These are phyloP conservation scores for Plagiodera versicolora DNA, from an alignment of 2,888 invertebrate genomes.

Conservation along the genomic window DNA sequence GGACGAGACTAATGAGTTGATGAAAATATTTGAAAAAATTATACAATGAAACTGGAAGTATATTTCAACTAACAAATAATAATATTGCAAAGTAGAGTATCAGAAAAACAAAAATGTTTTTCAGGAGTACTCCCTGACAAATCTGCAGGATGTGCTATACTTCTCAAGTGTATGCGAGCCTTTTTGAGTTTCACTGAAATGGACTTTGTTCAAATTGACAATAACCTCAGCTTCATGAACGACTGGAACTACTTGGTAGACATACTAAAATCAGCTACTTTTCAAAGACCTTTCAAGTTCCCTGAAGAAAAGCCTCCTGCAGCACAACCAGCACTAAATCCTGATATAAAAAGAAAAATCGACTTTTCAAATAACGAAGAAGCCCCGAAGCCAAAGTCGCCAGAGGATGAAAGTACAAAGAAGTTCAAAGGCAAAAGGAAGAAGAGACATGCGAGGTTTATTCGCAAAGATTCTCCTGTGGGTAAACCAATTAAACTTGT, in stretches of 20 bases:
- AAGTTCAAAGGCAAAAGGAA: too few relatives aligned
- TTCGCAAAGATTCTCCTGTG: too few relatives aligned
- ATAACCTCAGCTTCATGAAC: not conserved
- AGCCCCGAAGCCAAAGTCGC: too few relatives aligned
- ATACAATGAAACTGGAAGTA: too few relatives aligned
- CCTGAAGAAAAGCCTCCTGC: conserved; percentile 11
- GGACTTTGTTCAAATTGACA: conserved; percentile 20
- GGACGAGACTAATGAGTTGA: too few relatives aligned
- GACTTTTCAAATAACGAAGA: conserved; percentile 12
- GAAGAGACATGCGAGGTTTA: too few relatives aligned
- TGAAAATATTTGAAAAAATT: too few relatives aligned
- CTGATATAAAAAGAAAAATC: conserved; percentile 16
- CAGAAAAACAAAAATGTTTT: too few relatives aligned
- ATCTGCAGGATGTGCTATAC: conserved; percentile 17
- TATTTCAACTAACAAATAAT: too few relatives aligned
- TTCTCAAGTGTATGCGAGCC: conserved; percentile 19
- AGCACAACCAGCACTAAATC: not conserved
- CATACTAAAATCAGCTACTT: conserved; percentile 20
- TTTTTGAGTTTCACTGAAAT: conserved; percentile 21
- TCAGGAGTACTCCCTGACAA: conserved; percentile 17
- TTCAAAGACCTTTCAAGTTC: conserved; percentile 20
- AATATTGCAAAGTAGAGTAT: too few relatives aligned
- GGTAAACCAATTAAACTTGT: too few relatives aligned
- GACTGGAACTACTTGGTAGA: conserved; percentile 17
- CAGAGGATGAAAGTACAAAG: not conserved